These are phyloP conservation scores for Bimastos eiseni DNA, from an alignment of 2,888 invertebrate genomes.

Conservation along the genomic window DNA sequence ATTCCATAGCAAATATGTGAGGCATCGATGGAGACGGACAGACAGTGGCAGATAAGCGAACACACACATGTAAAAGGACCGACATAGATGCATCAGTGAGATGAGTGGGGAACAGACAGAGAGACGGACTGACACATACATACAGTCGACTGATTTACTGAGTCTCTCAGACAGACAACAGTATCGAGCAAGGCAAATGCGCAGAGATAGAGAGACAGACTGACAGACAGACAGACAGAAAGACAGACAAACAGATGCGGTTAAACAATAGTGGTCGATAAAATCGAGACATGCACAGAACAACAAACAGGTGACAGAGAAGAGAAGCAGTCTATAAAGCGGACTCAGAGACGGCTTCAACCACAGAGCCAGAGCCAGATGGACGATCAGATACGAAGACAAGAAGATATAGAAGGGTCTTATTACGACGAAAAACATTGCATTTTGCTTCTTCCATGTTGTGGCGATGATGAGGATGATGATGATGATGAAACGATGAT, in stretches of 20 bases:
- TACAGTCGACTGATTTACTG: background rate
- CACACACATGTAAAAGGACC: background rate
- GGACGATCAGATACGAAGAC: too few relatives aligned
- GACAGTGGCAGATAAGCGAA: background rate
- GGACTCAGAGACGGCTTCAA: too few relatives aligned
- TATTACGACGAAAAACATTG: background rate
- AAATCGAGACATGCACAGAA: background rate
- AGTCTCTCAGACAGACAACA: background rate
- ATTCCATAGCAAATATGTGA: background rate
- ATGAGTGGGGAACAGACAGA: too few relatives aligned
- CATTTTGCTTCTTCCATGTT: background rate
- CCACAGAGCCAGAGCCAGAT: too few relatives aligned
- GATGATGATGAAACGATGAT: background rate
- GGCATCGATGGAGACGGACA: background rate
- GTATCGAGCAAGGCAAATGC: too few relatives aligned
- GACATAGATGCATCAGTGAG: too few relatives aligned
- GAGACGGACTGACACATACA: background rate
- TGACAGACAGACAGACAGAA: background rate
- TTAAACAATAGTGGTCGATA: background rate
- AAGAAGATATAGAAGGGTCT: too few relatives aligned
- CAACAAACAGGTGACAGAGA: background rate
- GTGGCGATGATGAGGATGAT: background rate
- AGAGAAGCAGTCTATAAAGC: too few relatives aligned
- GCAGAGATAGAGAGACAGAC: background rate
- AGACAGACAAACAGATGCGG: background rate